Evolutionary conservation across 2,797 vertebrate genomes (phyloP).

Genomic region (Acridotheres tristis): DNA sequence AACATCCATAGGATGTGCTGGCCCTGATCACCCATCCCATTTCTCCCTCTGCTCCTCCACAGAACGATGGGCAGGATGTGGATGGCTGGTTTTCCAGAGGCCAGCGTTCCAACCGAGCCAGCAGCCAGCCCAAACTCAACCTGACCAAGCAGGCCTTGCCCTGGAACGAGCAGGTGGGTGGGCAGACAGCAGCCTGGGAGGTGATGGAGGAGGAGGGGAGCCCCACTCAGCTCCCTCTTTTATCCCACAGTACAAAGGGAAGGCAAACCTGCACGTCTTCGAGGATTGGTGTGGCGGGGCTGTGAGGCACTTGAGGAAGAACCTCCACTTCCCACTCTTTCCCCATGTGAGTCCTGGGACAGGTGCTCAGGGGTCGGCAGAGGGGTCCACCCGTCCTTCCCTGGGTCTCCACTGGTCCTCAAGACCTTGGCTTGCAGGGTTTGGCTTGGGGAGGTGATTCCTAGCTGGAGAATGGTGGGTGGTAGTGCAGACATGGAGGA

Average conservation of each 20-base stretch:
- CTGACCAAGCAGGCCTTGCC: slow-evolving; percentile 69
- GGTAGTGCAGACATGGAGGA: accelerated
- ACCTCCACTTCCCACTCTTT: slow-evolving; percentile 95
- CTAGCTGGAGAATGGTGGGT: background rate
- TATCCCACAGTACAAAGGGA: slow-evolving; percentile 86
- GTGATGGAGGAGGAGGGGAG: background rate
- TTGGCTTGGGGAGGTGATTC: background rate
- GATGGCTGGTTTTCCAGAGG: slow-evolving; percentile 34
- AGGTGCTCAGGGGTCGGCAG: accelerated
- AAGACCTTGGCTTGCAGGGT: background rate
- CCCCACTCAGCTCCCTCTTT: background rate
- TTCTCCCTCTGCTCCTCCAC: background rate
- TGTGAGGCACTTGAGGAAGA: slow-evolving; percentile 88
- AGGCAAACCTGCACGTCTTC: slow-evolving; percentile 95
- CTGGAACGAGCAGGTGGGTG: slow-evolving; percentile 73
- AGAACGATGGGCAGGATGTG: slow-evolving; percentile 49
- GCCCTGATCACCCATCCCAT: accelerated
- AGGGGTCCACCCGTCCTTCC: accelerated
- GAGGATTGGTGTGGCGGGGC: slow-evolving; percentile 98
- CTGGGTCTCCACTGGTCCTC: background rate
- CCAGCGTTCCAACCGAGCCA: background rate
- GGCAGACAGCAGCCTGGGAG: background rate
- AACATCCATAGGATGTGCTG: accelerated
- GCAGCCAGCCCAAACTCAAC: slow-evolving; percentile 50
- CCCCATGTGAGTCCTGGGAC: slow-evolving; percentile 87